These are phyloP conservation scores for Tethya wilhelma DNA, from an alignment of 37 sponge, comb jelly and placozoan species.

Conservation along the genomic window DNA sequence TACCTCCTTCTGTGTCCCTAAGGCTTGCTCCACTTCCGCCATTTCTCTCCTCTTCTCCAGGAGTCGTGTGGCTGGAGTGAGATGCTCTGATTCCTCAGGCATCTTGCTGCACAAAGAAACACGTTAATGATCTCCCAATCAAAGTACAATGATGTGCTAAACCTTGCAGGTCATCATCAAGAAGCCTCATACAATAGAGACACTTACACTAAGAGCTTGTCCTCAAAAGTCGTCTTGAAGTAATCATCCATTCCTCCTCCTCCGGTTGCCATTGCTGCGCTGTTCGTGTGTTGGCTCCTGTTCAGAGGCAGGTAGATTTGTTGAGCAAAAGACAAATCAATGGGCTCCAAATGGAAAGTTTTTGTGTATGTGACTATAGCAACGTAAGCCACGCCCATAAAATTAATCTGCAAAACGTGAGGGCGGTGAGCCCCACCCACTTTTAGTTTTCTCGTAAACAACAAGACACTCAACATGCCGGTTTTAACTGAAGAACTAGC, in stretches of 20 bases:
- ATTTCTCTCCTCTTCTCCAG: constrained; percentile 97
- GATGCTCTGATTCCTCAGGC: constrained; percentile 96
- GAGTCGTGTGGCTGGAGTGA: constrained; percentile 95
- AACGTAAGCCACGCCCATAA: not conserved
- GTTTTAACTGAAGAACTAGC: constrained; percentile 78
- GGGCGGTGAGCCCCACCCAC: constrained; percentile 26
- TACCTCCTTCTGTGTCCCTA: constrained; percentile 85
- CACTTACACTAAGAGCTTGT: constrained; percentile 94
- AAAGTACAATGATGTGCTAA: not conserved
- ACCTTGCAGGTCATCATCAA: not conserved
- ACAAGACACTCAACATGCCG: constrained; percentile 33
- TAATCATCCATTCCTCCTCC: constrained; percentile 82
- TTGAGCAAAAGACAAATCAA: not conserved
- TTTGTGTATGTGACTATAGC: not conserved
- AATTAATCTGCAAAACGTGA: too few relatives aligned
- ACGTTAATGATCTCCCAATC: not conserved
- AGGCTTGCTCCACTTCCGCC: constrained; percentile 91
- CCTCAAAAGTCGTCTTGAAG: constrained; percentile 93
- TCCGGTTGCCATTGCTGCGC: constrained; percentile 38
- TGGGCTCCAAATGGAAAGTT: too few relatives aligned
- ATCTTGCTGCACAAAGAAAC: constrained; percentile 75
- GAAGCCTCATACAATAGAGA: not conserved
- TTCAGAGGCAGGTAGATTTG: not conserved
- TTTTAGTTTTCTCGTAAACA: not conserved
- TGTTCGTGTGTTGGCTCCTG: not conserved